A percentile compares a stretch with the other conserved stretches of the same genome.
Conservation (phyloP, 2,888 invertebrate genomes). For the Agrilus mali region DNA sequence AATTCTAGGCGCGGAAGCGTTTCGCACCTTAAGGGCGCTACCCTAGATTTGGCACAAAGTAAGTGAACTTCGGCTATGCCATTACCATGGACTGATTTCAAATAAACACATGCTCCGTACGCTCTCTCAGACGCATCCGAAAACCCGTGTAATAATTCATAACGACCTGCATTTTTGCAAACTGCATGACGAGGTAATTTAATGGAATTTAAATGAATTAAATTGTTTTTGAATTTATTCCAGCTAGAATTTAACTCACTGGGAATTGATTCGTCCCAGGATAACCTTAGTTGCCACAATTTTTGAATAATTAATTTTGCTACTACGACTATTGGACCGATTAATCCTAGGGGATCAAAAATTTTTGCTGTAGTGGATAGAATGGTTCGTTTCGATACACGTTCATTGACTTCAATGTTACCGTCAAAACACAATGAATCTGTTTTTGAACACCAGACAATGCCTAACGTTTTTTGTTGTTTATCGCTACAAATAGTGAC, state of each 20-base stretch:
- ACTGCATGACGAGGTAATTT: conserved; percentile 8
- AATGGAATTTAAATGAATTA: conserved; percentile 7
- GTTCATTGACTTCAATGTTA: background rate
- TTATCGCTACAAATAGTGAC: background rate
- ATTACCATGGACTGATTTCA: conserved; percentile 1
- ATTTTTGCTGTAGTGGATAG: conserved; percentile 12
- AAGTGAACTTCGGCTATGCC: conserved; percentile 1
- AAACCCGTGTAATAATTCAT: conserved; percentile 14
- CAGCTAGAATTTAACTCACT: conserved; percentile 5
- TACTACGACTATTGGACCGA: conserved; percentile 15
- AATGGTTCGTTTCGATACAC: conserved; percentile 4
- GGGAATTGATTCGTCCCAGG: conserved; percentile 19
- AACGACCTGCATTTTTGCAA: background rate
- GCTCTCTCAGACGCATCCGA: conserved; percentile 10
- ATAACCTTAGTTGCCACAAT: conserved; percentile 15
- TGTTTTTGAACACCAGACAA: conserved; percentile 3
- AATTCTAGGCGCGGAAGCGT: conserved; percentile 19
- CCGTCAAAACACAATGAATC: conserved; percentile 4
- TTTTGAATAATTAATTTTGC: conserved; percentile 18
- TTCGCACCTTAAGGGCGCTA: conserved; percentile 9
- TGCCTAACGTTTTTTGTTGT: conserved; percentile 6
- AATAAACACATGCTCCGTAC: conserved; percentile 7
- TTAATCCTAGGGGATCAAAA: conserved; percentile 15
- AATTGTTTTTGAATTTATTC: conserved; percentile 1
- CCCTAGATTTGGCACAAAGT: conserved; percentile 8